phyloP scores from a whole-genome alignment of 2,888 invertebrate species.

The Cerastoderma edule region DNA sequence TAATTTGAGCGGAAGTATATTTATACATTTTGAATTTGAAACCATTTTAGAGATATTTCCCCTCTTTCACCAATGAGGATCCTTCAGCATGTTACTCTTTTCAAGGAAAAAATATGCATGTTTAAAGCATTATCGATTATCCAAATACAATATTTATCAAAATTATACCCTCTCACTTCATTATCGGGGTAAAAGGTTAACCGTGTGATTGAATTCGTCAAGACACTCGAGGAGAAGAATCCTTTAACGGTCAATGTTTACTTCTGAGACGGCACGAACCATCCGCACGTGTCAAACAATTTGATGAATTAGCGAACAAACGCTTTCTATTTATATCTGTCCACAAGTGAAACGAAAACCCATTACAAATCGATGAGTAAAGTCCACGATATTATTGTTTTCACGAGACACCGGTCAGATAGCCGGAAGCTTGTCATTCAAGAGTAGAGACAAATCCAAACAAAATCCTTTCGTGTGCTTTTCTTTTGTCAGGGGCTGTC shows the following conservation, averaged over 20 bases:
- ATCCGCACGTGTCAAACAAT: conserved; percentile 19
- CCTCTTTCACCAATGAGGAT: background rate
- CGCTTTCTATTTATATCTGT: conserved; percentile 19
- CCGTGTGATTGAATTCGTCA: too few species aligned
- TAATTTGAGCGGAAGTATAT: too few species aligned
- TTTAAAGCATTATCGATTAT: too few species aligned
- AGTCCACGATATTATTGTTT: conserved; percentile 18
- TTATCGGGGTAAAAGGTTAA: too few species aligned
- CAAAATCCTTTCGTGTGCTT: conserved; percentile 19
- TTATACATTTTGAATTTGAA: too few species aligned
- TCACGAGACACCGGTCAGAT: conserved; percentile 25
- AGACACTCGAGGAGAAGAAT: too few species aligned
- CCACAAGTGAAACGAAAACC: conserved; percentile 19
- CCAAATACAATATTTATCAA: too few species aligned
- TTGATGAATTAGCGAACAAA: conserved; percentile 17
- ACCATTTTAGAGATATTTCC: too few species aligned
- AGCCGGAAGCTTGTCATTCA: conserved; percentile 22
- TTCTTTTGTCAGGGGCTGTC: conserved; percentile 19
- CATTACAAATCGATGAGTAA: conserved; percentile 28
- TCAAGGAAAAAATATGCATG: too few species aligned
- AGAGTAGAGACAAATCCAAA: conserved; percentile 13
- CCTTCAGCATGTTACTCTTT: background rate
- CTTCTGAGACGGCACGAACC: background rate
- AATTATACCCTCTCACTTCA: too few species aligned
- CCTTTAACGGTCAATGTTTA: conserved; percentile 9